These are phyloP conservation scores for Dasysyrphus tricinctus DNA, from an alignment of 2,888 invertebrate genomes.

Conservation along the genomic window DNA sequence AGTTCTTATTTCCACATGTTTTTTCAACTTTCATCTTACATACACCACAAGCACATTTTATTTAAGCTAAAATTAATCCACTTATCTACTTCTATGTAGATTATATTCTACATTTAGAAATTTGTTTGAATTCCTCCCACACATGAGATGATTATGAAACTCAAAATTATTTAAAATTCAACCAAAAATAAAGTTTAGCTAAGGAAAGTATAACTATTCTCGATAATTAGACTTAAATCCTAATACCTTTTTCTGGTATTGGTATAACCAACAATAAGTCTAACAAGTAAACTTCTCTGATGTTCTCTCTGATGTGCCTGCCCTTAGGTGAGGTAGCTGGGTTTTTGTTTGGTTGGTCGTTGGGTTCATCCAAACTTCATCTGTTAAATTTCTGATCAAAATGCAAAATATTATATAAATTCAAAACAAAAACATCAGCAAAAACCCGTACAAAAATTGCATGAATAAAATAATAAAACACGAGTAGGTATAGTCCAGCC, in stretches of 20 bases:
- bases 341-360: background rate
- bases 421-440: slow-evolving; percentile 21
- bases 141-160: background rate
- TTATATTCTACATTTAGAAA: background rate
- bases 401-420: slow-evolving; percentile 47
- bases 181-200: background rate
- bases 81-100: background rate
- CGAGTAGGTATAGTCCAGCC: slow-evolving; percentile 13
- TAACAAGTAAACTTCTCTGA: slow-evolving; percentile 38
- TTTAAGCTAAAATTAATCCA: background rate
- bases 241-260: background rate
- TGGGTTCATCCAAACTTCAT: slow-evolving; percentile 26
- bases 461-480: slow-evolving; percentile 63
- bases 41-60: background rate
- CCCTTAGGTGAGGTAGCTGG: background rate
- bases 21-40: background rate
- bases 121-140: background rate
- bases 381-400: slow-evolving; percentile 44
- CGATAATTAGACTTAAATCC: slow-evolving; percentile 13
- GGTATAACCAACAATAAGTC: slow-evolving; percentile 23
- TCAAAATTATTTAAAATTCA: background rate
- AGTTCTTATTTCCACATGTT: background rate
- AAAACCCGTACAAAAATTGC: slow-evolving; percentile 37
- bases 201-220: background rate
- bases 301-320: background rate